Conservation (phyloP, 2,113 vertebrate species). For the Archilochus colubris region DNA sequence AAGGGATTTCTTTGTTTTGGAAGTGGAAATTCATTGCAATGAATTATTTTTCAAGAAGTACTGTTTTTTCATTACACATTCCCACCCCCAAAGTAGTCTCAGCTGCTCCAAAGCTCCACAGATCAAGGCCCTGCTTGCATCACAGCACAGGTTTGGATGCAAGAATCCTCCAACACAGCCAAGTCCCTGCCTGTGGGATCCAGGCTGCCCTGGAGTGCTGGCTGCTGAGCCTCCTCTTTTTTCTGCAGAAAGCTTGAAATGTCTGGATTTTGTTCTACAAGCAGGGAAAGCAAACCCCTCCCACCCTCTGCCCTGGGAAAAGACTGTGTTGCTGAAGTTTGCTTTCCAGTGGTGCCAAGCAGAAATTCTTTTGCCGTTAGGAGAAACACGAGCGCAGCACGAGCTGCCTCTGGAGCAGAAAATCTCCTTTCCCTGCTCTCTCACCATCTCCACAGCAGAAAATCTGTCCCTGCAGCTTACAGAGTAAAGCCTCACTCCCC, state of each 20-base stretch:
- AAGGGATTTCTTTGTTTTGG: neutral
- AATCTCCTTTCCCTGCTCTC: neutral
- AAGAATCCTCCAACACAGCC: neutral
- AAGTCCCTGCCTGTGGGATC: neutral
- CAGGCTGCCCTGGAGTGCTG: neutral
- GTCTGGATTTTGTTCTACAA: neutral
- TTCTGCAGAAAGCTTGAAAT: neutral
- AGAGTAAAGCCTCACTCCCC: neutral
- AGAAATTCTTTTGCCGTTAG: neutral
- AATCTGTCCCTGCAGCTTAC: neutral
- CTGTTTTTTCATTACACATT: neutral
- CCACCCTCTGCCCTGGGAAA: neutral
- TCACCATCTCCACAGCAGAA: neutral
- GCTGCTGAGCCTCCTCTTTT: neutral
- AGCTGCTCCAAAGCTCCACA: neutral
- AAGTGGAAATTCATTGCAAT: neutral
- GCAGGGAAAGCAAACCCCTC: neutral
- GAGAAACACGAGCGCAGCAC: fast-evolving
- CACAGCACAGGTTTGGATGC: fast-evolving
- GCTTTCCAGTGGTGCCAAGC: neutral
- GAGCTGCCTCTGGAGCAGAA: neutral
- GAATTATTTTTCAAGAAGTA: neutral
- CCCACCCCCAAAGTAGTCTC: neutral
- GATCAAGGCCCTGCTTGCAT: neutral
- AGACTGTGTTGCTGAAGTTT: neutral